phyloP scores from a whole-genome alignment of 2,113 vertebrate species.

The Myrmecobius fasciatus region DNA sequence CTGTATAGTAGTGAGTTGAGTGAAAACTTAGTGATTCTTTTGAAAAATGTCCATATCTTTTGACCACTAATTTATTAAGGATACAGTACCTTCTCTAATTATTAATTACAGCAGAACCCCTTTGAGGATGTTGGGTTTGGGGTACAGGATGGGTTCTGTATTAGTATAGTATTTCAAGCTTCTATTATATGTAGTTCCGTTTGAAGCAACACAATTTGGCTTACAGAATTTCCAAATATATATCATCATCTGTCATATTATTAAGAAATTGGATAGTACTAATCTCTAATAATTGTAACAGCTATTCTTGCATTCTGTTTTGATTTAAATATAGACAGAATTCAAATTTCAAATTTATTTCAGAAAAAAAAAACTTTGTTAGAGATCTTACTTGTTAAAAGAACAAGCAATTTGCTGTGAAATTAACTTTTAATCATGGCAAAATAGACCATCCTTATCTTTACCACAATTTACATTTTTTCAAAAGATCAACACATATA shows the following conservation, averaged over 20 bases:
- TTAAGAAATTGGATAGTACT: not conserved
- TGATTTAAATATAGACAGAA: conserved; percentile 30
- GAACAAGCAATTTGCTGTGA: no score
- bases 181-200: not conserved
- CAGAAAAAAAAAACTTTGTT: conserved; percentile 6
- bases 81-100: no score
- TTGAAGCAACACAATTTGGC: not conserved
- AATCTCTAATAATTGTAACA: not conserved
- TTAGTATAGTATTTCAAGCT: not conserved
- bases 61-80: no score
- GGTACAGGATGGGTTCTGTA: not conserved
- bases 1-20: no score
- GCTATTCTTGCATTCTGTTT: conserved; percentile 3
- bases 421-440: no score
- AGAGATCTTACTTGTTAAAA: not conserved
- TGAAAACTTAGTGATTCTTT: no score
- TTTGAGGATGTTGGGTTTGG: not conserved
- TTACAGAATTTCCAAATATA: not conserved
- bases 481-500: no score
- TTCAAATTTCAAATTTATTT: conserved; percentile 30
- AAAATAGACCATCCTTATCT: no score
- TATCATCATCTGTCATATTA: not conserved
- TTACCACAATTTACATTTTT: no score
- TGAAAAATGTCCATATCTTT: no score
- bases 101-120: not conserved